Base-by-base conservation (phyloP, 1,140 invertebrate genomes). In the Diploscapter pachys region DNA sequence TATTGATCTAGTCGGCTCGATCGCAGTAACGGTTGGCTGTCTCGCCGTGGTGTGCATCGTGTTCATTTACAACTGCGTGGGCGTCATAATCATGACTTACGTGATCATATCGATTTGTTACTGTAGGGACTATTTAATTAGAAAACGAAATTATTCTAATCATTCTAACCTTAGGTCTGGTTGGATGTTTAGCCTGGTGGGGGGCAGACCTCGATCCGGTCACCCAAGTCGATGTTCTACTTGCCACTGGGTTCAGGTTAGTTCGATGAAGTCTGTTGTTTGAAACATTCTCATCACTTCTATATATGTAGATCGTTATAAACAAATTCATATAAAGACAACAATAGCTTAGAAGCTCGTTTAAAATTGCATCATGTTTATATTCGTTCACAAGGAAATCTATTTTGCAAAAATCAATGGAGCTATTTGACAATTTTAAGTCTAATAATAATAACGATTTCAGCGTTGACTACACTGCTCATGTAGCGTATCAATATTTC, bases 201-300 rank as follows among this genome's bases (percentile, higher is more conserved):
- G 83, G 83, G n/a, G 82, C 82, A 50, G 83, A 85, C 75, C 59
- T 85, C 31, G 83, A 85, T 68, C 83, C 83, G 2, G 82, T 84
- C 11, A 81, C 81, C 9, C 81, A 80, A 66, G 74, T 72, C 8
- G 84, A 85, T 69, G 81, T 84, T 5, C 78, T 85, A 9, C 66
- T 85, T 5, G 84, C 83, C 61, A 84, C 82, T 49, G 83, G 83
- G 9, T 84, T 76, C 66, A 68, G 66, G 66, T 52, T 31, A 31
- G 31, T 31, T 31, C 31, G 31, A 31, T 31, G 31, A 31, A 31
- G 31, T 31, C 31, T 31, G 31, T 31, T 31, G 31, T 31, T 31
- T 31, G 31, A 31, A 2, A 6, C 63, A 9, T 64, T 13, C 57
- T 59, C 57, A 9, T 64, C 63, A 31, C 13, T 31, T 31, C 63